These are phyloP conservation scores for Antennarius striatus DNA, from an alignment of 2,113 vertebrate genomes.

Conservation along the genomic window DNA sequence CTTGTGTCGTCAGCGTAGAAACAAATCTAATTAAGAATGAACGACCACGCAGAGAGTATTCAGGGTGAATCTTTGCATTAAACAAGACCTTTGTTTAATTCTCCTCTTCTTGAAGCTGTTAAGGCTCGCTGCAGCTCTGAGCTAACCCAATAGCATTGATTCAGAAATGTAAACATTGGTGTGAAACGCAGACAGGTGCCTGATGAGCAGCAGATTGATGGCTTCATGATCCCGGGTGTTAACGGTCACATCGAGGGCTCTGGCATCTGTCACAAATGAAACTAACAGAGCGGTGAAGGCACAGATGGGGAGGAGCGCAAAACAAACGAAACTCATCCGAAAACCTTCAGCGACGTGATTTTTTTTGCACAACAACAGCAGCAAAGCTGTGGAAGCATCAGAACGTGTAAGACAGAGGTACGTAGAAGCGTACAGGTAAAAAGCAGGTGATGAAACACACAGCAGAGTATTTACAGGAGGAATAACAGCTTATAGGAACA, in stretches of 20 bases:
- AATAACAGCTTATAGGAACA: not conserved
- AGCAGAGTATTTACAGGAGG: not conserved
- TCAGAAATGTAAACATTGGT: conserved; percentile 57
- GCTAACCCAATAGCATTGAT: not conserved
- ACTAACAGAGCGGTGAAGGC: conserved; percentile 55
- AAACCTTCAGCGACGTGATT: not conserved
- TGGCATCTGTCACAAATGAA: conserved; percentile 14
- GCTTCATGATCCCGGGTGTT: conserved; percentile 1
- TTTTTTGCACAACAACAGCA: not conserved
- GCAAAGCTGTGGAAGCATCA: not conserved
- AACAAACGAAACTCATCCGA: not conserved
- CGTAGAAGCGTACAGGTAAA: not conserved
- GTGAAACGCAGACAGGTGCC: not conserved
- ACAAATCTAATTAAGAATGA: no score
- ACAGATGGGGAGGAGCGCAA: conserved; percentile 40
- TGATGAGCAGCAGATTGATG: not conserved
- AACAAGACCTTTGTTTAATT: no score
- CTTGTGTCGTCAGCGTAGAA: no score
- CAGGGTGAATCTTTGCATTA: not conserved
- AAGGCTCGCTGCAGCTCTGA: no score
- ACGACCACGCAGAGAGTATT: no score
- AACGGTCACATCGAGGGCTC: conserved; percentile 8
- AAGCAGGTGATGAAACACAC: not conserved
- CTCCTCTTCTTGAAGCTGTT: no score
- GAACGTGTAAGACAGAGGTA: conserved; percentile 33